phyloP scores from a whole-genome alignment of 2,797 vertebrate species.

The Cuniculus paca region DNA sequence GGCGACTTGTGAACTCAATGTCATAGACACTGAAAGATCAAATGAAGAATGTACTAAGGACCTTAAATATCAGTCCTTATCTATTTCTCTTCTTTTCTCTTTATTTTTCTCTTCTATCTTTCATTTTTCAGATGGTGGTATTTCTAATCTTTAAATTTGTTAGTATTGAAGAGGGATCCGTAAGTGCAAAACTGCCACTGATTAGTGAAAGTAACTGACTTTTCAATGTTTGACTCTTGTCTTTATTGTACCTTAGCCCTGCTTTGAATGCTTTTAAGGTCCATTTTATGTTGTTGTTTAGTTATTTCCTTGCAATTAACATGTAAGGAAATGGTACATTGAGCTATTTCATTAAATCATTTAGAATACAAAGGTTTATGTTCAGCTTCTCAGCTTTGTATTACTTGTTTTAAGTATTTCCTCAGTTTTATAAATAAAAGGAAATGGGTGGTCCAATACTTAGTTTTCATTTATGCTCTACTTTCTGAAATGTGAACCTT shows the following conservation, averaged over 20 bases:
- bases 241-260: not conserved
- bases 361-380: not conserved
- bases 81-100: not conserved
- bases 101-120: not conserved
- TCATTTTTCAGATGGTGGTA: not conserved
- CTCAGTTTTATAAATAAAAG: constrained; percentile 24
- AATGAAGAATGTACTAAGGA: not conserved
- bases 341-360: not conserved
- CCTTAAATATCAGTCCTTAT: not conserved
- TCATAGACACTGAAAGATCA: not conserved
- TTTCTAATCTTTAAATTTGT: not conserved
- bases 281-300: not conserved
- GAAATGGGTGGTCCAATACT: not conserved
- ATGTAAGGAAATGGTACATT: not conserved
- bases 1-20: not conserved
- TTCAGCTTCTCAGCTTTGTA: not conserved
- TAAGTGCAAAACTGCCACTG: not conserved
- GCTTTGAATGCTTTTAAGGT: not conserved
- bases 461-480: not conserved
- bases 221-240: not conserved
- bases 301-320: not conserved
- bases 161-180: not conserved
- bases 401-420: not conserved
- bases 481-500: not conserved
- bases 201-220: not conserved